Base-by-base conservation (phyloP, 2,888 invertebrate genomes). In the Caprella mutica region DNA sequence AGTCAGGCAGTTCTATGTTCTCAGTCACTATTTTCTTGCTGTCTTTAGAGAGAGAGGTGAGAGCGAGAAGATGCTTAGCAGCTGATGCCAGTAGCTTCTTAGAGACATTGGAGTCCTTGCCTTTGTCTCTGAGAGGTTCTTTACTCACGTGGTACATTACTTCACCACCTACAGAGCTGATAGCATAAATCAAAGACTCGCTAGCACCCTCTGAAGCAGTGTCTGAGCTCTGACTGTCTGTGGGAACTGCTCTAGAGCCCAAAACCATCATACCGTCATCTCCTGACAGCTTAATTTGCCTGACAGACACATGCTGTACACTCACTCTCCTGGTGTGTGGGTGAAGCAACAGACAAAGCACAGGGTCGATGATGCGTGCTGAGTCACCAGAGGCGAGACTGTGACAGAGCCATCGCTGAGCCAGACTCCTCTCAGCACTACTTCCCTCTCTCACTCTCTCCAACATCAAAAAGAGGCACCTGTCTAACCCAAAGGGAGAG, bases 281-380 rank as follows among this genome's bases (percentile, higher is more conserved):
- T 19, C 52, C 55, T 23, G n/a, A n/a, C n/a, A n/a, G n/a, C n/a
- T n/a, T n/a, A n/a, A n/a, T n/a, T n/a, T 73, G 48, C 30, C 29
- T 72, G 35, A 75, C 72, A 61, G 70, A 74, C 6, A 75, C 73
- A 67, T 86, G 84, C 14, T 83, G 78, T n/a, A 88, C 82, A 30
- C 85, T 84, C 65, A 86, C 80, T n/a, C 86, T 77, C 54, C 86
- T 85, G 0, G 89, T 87, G 62, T 82, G 83, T 0, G 86, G 81
- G 65, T 85, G 81, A 24, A 91, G 74, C 21, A 91, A 74, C 72
- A 86, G 84, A 61, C 81, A 75, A 55, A 87, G 74, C 5, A 88
- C 74, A 0, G 88, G 86, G 68, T 86, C 86, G 26, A 91, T 77
- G 12, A 91, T 77, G 1, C 87, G 77, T 0, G 83, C 80, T 56